Evolutionary conservation across 2,113 vertebrate genomes (phyloP), one percentile per base, ranked within the genome.

Genomic region (Calidris pygmaea): DNA sequence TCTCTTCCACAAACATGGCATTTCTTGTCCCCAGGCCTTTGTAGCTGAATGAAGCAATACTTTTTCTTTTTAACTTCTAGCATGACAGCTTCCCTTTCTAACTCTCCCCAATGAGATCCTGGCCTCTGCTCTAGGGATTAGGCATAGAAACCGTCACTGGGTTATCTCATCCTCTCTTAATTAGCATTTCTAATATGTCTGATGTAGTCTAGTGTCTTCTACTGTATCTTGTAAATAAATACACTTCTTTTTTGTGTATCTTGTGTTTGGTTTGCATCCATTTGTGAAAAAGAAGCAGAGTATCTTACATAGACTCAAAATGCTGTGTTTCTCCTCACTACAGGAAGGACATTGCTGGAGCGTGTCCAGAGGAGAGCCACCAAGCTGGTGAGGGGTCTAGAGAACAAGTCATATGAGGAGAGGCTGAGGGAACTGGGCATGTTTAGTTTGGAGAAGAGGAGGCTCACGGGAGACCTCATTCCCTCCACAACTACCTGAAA

Each of bases 1-100:
- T 39, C 7, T 48, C 15, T 43, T 68, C n/a, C 22, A 50, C 16
- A 56, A 71, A 8, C 1, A 0, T 22, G 22, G 3, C 11, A 8
- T 60, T 92, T 85, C 41, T 85, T 78, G 22, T 58, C 17, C 35
- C 18, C 16, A 9, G 29, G 9, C 23, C 21, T 90, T 71, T 53
- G 70, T 35, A 30, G 22, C 16, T 75, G 9, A 35, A 29, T 26
- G 32, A 8, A 89, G 16, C 9, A 68, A 55, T 75, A 32, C 9
- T 26, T 94, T 62, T 80, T 35, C 19, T 90, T 81, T 32, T n/a
- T 26, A 18, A 4, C 17, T 29, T 52, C 39, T 65, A 41, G 34
- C 22, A 37, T 0, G 0, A 22, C 7, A 3, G 6, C 26, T 83
- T 91, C 32, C 21, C 12, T 47, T 72, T 80, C 73, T 37, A 43